Evolutionary conservation across 2,113 vertebrate genomes (phyloP), one percentile per base, ranked within the genome.

Genomic region (Isurus oxyrinchus): DNA sequence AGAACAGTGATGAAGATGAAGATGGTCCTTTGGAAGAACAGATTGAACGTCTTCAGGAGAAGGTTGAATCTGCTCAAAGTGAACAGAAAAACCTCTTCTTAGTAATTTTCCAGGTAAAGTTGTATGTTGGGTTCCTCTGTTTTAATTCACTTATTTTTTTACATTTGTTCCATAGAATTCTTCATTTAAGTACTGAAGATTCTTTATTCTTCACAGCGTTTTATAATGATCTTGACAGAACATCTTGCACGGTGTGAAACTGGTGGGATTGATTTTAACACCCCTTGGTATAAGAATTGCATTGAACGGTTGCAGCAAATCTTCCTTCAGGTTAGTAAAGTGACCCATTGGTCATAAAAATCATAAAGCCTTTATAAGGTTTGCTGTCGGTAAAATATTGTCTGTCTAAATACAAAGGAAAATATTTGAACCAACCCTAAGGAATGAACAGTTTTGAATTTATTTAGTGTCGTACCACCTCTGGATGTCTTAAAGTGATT

Each of bases 61-160:
- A 99, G 96, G 99, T 99, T 25, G 99, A 99, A 96, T 98, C 99
- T 0, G 99, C 99, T 10, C 99, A 99, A 98, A 99, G 99, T 3
- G 99, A 99, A 96, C 99, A 99, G 96, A 99, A 99, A 97, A 99
- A 99, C 97, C 99, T 99, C 96, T 99, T 99, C 97, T 98, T 99
- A 35, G 99, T 99, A 97, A 99, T 99, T 97, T 99, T 99, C 97
- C 99, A 99, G 99, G 99, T 99, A 97, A 96, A 25, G 53, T 76
- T 31, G 66, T 72, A 76, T 16, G 94, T 95, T 95, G 44, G 21
- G 49, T 72, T 72, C 25, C 10, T 72, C 44, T 69, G 16, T 94
- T 49, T 40, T 95, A 53, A 95, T 49, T 69, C 4, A 53, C 16
- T 31, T 55, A 25, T 53, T 55, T 95, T 95, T 67, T 44, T 16